Evolutionary conservation across 2,113 vertebrate genomes (phyloP).

Genomic region (Meleagris gallopavo): DNA sequence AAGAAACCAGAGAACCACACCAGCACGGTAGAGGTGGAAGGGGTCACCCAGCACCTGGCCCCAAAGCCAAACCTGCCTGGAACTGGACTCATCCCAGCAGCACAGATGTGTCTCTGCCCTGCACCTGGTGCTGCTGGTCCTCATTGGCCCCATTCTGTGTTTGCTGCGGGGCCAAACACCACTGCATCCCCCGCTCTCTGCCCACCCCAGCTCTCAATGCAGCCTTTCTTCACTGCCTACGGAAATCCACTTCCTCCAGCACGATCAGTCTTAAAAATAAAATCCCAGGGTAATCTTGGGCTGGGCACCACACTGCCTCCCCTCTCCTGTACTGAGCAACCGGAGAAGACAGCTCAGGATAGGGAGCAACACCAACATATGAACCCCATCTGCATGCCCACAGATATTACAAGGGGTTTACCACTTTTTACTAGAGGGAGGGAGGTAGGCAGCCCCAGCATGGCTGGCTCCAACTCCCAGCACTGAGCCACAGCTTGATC

Average conservation of each 20-base stretch:
- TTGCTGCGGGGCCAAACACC: neutral
- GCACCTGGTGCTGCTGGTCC: neutral
- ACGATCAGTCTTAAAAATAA: slow-evolving; percentile 28
- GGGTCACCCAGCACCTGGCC: fast-evolving
- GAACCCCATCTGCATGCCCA: neutral
- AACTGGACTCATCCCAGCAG: neutral
- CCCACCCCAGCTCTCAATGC: slow-evolving; percentile 13
- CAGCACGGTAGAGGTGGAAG: neutral
- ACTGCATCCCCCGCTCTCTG: neutral
- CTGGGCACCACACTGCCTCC: slow-evolving; percentile 4
- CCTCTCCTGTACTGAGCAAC: fast-evolving
- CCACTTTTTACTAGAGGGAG: neutral
- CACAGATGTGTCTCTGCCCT: neutral
- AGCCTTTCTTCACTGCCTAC: slow-evolving; percentile 27
- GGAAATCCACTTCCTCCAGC: slow-evolving; percentile 61
- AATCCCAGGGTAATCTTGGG: neutral
- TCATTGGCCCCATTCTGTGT: fast-evolving
- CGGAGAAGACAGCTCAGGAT: fast-evolving
- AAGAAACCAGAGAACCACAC: neutral
- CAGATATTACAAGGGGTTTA: fast-evolving
- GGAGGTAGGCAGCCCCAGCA: neutral
- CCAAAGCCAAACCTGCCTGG: neutral
- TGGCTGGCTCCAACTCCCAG: neutral
- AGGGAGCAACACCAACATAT: fast-evolving
- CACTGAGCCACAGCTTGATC: neutral